These are phyloP conservation scores for Plemyria rubiginata DNA, from an alignment of 2,888 invertebrate species.

Conservation along the genomic window DNA sequence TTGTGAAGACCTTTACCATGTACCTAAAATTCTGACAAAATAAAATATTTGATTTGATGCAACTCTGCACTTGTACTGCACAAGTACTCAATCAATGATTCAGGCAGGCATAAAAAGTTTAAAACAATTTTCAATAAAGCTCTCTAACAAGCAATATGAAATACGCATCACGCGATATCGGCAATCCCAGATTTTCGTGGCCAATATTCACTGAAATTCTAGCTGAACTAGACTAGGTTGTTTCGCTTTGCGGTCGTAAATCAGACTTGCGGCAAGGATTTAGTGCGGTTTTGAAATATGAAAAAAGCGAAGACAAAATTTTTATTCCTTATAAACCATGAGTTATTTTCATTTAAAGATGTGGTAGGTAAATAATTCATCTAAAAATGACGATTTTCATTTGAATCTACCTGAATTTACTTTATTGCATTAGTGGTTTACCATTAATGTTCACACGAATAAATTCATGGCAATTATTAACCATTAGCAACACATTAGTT, in stretches of 20 bases:
- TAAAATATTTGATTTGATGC: too few relatives aligned
- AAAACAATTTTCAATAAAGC: slow-evolving; percentile 5
- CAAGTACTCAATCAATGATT: slow-evolving; percentile 6
- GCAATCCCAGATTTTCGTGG: slow-evolving; percentile 7
- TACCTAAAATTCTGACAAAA: too few relatives aligned
- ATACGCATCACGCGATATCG: slow-evolving; percentile 3
- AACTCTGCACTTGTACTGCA: not conserved
- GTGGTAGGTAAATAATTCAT: too few relatives aligned
- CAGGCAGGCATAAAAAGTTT: not conserved
- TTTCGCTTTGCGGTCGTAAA: slow-evolving; percentile 3
- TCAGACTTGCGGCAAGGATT: slow-evolving; percentile 5
- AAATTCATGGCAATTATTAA: too few relatives aligned
- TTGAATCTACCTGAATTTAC: too few relatives aligned
- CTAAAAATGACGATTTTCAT: too few relatives aligned
- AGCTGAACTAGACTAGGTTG: slow-evolving; percentile 8
- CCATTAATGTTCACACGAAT: too few relatives aligned
- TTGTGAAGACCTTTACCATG: too few relatives aligned
- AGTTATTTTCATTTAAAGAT: too few relatives aligned
- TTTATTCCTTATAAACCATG: too few relatives aligned
- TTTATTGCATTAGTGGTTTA: too few relatives aligned
- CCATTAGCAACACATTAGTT: too few relatives aligned
- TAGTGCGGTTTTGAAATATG: not conserved
- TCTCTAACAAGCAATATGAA: slow-evolving; percentile 12
- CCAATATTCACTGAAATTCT: slow-evolving; percentile 14
- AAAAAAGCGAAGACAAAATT: not conserved